phyloP scores from a whole-genome alignment of 2,113 vertebrate species.

The Oryzias javanicus region DNA sequence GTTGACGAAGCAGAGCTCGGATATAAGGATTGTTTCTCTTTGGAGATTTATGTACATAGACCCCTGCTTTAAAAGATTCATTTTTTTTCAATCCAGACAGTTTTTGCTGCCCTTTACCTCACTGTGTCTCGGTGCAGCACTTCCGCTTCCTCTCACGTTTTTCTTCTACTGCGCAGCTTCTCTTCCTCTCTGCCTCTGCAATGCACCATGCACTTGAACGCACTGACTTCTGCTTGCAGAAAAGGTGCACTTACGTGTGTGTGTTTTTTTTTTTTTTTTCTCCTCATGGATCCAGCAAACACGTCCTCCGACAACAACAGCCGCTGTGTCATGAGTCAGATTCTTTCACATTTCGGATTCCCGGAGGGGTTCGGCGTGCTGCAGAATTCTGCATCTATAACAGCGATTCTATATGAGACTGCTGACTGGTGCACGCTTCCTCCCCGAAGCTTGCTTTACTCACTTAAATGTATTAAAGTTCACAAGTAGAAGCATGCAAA shows the following conservation, averaged over 20 bases:
- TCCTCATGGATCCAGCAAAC: slow-evolving; percentile 37
- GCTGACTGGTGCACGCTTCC: slow-evolving; percentile 20
- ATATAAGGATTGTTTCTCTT: not conserved
- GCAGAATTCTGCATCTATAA: slow-evolving; percentile 67
- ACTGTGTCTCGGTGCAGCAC: not conserved
- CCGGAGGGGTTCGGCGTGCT: slow-evolving; percentile 34
- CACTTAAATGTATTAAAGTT: slow-evolving; percentile 35
- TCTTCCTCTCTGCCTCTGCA: slow-evolving; percentile 66
- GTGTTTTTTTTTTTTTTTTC: slow-evolving; percentile 9
- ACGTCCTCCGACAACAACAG: slow-evolving; percentile 31
- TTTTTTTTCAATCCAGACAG: too few species aligned
- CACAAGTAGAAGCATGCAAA: not conserved
- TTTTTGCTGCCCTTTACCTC: too few species aligned
- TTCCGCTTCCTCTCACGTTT: slow-evolving; percentile 19
- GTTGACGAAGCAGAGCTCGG: slow-evolving; percentile 13
- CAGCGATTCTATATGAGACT: slow-evolving; percentile 37
- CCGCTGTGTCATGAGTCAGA: slow-evolving; percentile 49
- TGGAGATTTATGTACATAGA: too few species aligned
- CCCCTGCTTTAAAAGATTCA: too few species aligned
- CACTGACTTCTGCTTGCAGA: slow-evolving; percentile 45
- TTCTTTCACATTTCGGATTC: slow-evolving; percentile 41
- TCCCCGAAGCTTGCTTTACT: not conserved
- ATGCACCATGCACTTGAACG: slow-evolving; percentile 69
- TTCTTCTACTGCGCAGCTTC: slow-evolving; percentile 21
- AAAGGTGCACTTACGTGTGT: slow-evolving; percentile 29